Evolutionary conservation across 2,888 invertebrate genomes (phyloP).

Genomic region (Troides helena): DNA sequence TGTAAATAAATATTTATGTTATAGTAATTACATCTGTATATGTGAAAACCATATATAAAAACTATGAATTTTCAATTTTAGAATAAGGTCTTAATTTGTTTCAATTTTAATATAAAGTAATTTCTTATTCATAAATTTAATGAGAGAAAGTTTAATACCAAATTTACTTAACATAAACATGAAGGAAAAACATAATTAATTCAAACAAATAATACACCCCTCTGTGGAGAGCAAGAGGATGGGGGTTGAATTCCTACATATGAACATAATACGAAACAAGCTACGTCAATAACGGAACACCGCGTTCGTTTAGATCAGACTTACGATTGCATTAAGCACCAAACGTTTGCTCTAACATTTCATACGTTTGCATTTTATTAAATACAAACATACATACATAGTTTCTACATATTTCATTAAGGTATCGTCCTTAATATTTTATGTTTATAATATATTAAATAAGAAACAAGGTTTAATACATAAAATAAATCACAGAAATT

Average conservation of each 20-base stretch:
- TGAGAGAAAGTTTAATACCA: slow-evolving; percentile 30
- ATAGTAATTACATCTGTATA: neutral
- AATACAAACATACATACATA: neutral
- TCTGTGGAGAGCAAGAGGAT: slow-evolving; percentile 51
- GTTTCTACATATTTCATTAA: neutral
- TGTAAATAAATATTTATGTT: no score
- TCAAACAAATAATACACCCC: slow-evolving; percentile 53
- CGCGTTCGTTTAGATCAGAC: slow-evolving; percentile 62
- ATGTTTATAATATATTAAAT: neutral
- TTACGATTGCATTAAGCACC: slow-evolving; percentile 53
- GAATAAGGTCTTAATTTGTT: neutral
- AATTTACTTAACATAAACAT: slow-evolving; percentile 44
- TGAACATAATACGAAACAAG: slow-evolving; percentile 48
- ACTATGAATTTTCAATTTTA: neutral
- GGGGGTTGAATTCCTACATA: slow-evolving; percentile 37
- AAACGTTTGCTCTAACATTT: slow-evolving; percentile 10
- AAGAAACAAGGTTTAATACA: neutral
- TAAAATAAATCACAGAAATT: slow-evolving; percentile 10
- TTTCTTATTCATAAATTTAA: slow-evolving; percentile 25
- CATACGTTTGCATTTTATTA: neutral
- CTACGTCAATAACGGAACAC: slow-evolving; percentile 61
- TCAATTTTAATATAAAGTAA: slow-evolving; percentile 5
- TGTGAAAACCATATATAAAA: neutral
- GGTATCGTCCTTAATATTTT: neutral
- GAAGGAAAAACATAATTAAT: slow-evolving; percentile 51